These are phyloP conservation scores for Nycteola revayana DNA, from an alignment of 2,888 invertebrate genomes.

Conservation along the genomic window DNA sequence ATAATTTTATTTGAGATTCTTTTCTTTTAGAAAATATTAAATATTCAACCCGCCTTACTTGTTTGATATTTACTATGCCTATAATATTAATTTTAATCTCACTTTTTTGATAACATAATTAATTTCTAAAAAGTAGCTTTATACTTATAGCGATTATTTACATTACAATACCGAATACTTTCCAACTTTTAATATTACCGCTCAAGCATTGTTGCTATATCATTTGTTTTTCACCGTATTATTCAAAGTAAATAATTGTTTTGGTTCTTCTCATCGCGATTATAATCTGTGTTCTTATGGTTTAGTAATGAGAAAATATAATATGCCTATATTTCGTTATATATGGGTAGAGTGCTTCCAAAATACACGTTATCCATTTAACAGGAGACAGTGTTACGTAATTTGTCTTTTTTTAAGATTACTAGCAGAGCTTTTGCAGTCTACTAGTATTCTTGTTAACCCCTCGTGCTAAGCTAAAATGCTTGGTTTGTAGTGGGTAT, in stretches of 20 bases:
- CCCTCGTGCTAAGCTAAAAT: no score
- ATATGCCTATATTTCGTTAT: no score
- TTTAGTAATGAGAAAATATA: no score
- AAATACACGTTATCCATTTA: no score
- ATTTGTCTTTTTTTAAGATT: no score
- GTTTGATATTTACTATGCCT: conserved; percentile 49
- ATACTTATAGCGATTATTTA: conserved; percentile 72
- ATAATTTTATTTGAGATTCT: conserved; percentile 57
- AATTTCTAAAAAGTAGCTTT: conserved; percentile 59
- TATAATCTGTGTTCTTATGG: no score
- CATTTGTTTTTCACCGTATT: conserved; percentile 16
- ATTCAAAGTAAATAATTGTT: no score
- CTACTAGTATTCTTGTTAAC: no score
- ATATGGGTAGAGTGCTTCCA: conserved; percentile 4
- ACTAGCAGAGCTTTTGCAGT: no score
- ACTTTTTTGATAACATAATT: conserved; percentile 77
- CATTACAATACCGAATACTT: conserved; percentile 55
- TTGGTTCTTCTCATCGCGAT: no score
- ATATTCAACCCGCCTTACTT: conserved; percentile 47
- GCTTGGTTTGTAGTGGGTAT: no score
- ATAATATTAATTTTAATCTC: conserved; percentile 75
- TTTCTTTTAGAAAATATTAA: conserved; percentile 53
- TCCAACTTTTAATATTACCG: conserved; percentile 39
- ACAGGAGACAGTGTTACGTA: no score
- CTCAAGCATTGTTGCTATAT: conserved; percentile 46